Percentiles rank a stretch among this genome's conserved stretches.
Evolutionary conservation across 2,797 vertebrate species (phyloP).

Genomic region (Pterois miles): DNA sequence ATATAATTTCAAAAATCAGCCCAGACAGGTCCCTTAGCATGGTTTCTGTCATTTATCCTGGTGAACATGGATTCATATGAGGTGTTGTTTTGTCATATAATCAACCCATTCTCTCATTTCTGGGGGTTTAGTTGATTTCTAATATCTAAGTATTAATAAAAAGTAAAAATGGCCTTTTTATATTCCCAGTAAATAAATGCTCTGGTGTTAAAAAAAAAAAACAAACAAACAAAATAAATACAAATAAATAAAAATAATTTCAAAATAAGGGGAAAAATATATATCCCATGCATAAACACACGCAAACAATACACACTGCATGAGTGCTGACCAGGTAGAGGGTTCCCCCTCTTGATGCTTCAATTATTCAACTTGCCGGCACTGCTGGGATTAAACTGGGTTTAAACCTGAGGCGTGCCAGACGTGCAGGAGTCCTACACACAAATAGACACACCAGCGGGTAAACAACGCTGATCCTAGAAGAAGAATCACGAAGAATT

Average conservation of each 20-base stretch:
- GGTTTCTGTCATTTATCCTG: too few relatives aligned
- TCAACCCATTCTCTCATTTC: too few relatives aligned
- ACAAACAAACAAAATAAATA: too few relatives aligned
- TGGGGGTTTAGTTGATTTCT: too few relatives aligned
- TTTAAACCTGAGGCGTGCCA: constrained; percentile 12
- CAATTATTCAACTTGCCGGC: constrained; percentile 20
- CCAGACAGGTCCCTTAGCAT: too few relatives aligned
- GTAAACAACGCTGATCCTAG: constrained; percentile 7
- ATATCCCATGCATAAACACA: neutral
- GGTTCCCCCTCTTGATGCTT: constrained; percentile 10
- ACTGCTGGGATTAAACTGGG: constrained; percentile 20
- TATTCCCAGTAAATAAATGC: constrained; percentile 5
- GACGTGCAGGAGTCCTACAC: neutral
- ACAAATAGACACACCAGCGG: neutral
- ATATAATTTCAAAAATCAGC: too few relatives aligned
- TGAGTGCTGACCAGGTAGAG: neutral
- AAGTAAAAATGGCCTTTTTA: neutral
- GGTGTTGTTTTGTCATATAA: too few relatives aligned
- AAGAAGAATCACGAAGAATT: neutral
- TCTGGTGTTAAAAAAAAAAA: neutral
- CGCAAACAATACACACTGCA: neutral
- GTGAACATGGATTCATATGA: too few relatives aligned
- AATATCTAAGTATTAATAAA: too few relatives aligned
- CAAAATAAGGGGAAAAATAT: neutral
- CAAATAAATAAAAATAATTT: too few relatives aligned